Evolutionary conservation across 2,113 vertebrate species (phyloP), one percentile per base, ranked within the genome.

Genomic region (Erythrocercus mccallii): DNA sequence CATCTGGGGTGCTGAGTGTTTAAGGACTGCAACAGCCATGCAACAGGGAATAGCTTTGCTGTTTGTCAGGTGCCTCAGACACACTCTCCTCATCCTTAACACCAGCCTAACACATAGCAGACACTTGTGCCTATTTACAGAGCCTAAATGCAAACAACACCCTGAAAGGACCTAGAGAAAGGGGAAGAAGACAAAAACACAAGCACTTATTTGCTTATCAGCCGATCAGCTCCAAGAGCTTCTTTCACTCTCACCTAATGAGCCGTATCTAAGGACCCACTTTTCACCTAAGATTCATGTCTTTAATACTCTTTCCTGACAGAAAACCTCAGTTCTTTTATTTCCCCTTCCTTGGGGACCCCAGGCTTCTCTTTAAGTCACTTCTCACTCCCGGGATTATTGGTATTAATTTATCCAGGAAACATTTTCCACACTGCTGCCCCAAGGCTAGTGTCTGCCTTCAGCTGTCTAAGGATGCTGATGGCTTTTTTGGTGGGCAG

Each of bases 401-500:
- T 0, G 2, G 38, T 54, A 62, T 73, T 90, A 54, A 94, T 95
- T 86, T 94, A 96, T 58, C 66, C 3, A 0, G 56, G 51, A 88
- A 81, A 25, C 19, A 58, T 82, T 86, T 92, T 83, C 86, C 42
- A 66, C 33, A 19, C 11, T 83, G 21, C 35, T 92, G 80, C 95
- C 92, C 94, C 86, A 93, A 88, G 95, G 92, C 91, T 81, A 93
- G 33, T 92, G 60, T 90, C 82, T 95, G 60, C 51, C 83, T 81
- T 73, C 38, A 42, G 60, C 45, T 66, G 50, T 74, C 64, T 31
- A 62, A 50, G 72, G 64, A 86, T 9, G 7, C 16, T 92, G 76
- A 83, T 88, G 71, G 60, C 25, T 50, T 80, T 72, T 93, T 88
- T 66, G 71, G 80, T 28, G 56, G 54, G 33, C 56, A 92, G 30